A percentile compares a stretch with the other conserved stretches of the same genome.
phyloP scores from a whole-genome alignment of 2,113 vertebrate genomes.

The Podiceps cristatus region DNA sequence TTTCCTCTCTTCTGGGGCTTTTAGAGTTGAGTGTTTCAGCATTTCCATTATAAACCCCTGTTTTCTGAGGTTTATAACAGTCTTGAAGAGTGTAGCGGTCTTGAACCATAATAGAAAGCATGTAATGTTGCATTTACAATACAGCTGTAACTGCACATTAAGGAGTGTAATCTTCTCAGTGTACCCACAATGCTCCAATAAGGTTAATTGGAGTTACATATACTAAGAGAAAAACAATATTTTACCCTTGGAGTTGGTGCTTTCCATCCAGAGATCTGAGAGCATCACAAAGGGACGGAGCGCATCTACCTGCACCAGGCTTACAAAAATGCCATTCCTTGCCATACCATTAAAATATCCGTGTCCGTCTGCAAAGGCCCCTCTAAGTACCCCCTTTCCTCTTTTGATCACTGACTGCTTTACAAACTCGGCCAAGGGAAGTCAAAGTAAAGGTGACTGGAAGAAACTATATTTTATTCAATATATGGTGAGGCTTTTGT shows the following conservation, averaged over 20 bases:
- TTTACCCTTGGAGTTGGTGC: not conserved
- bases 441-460: not conserved
- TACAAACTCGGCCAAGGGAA: not conserved
- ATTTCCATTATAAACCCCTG: constrained; percentile 44
- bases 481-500: not conserved
- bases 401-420: not conserved
- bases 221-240: not conserved
- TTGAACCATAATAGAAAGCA: constrained; percentile 42
- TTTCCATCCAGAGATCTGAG: not conserved
- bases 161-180: constrained; percentile 38
- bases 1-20: not conserved
- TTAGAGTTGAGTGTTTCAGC: constrained; percentile 34
- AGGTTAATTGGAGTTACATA: constrained; percentile 46
- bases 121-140: constrained; percentile 39
- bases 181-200: constrained; percentile 18
- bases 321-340: not conserved
- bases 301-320: not conserved
- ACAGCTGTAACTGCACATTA: constrained; percentile 47
- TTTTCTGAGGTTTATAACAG: constrained; percentile 57
- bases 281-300: not conserved
- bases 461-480: not conserved
- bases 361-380: rapidly evolving
- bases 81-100: not conserved
- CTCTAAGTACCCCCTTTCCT: not conserved
- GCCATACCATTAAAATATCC: not conserved